phyloP scores from a whole-genome alignment of 2,797 vertebrate species.

The Xiphophorus birchmanni region DNA sequence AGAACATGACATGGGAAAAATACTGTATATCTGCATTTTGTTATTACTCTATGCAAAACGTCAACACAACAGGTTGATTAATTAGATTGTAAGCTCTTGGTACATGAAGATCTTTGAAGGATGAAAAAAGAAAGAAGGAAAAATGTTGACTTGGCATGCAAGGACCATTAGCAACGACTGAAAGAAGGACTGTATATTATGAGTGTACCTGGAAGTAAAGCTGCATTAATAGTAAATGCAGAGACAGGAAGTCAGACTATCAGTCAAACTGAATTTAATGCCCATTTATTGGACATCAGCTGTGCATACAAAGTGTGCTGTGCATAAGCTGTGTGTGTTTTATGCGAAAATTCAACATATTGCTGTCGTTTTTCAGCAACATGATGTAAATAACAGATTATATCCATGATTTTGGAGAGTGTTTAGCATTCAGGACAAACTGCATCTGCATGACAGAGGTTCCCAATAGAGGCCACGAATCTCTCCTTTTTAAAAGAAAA shows the following conservation, averaged over 20 bases:
- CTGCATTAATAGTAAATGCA: slow-evolving; percentile 2
- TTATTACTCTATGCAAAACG: neutral
- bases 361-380: neutral
- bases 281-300: neutral
- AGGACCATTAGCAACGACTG: slow-evolving; percentile 1
- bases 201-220: neutral
- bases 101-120: neutral
- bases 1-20: neutral
- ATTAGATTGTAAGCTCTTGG: neutral
- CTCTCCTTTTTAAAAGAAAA: neutral
- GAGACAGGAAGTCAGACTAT: slow-evolving; percentile 14
- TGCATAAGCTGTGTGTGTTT: neutral
- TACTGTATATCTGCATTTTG: neutral
- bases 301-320: neutral
- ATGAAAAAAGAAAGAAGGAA: neutral
- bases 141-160: neutral
- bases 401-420: neutral
- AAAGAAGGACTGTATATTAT: neutral
- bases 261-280: neutral
- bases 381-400: neutral
- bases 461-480: neutral
- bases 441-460: neutral
- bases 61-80: neutral
- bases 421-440: neutral
- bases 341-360: neutral